Percentiles rank a stretch among this genome's conserved stretches.
These are phyloP conservation scores for Brachionus rubens DNA, from an alignment of 1,140 invertebrate genomes.

Conservation along the genomic window DNA sequence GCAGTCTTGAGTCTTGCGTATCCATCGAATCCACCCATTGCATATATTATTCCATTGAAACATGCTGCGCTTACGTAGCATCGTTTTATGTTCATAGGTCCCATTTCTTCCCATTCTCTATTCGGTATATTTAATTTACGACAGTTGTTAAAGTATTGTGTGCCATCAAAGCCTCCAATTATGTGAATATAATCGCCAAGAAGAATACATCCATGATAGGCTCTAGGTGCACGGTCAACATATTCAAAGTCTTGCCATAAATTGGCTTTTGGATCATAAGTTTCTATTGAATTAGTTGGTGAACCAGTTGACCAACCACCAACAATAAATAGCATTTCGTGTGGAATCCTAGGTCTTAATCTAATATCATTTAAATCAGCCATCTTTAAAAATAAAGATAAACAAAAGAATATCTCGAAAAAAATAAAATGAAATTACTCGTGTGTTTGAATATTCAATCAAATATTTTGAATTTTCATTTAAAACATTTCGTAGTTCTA, in stretches of 20 bases:
- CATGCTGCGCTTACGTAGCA: slow-evolving; percentile 67
- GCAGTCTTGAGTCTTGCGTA: slow-evolving; percentile 61
- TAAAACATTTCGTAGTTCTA: slow-evolving; percentile 69
- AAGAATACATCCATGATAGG: slow-evolving; percentile 51
- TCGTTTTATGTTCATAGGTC: slow-evolving; percentile 49
- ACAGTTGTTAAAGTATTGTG: slow-evolving; percentile 50
- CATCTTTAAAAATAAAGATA: slow-evolving; percentile 7
- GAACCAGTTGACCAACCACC: slow-evolving; percentile 73
- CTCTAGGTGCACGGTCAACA: slow-evolving; percentile 42
- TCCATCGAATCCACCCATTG: slow-evolving; percentile 67
- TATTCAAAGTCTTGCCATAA: slow-evolving; percentile 19
- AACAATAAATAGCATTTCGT: slow-evolving; percentile 63
- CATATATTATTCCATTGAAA: slow-evolving; percentile 72
- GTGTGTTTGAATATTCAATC: slow-evolving; percentile 69
- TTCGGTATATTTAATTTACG: slow-evolving; percentile 49
- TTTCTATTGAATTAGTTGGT: slow-evolving; percentile 71
- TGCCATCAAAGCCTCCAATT: slow-evolving; percentile 52
- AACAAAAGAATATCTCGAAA: too few species aligned
- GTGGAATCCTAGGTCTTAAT: slow-evolving; percentile 64
- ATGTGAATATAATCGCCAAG: slow-evolving; percentile 49
- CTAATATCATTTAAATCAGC: slow-evolving; percentile 1
- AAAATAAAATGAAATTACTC: slow-evolving; percentile 54
- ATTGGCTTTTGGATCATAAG: slow-evolving; percentile 65
- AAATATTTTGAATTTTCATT: slow-evolving; percentile 72
- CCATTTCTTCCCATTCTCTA: slow-evolving; percentile 48